Base-by-base conservation (phyloP, 2,797 vertebrate genomes). In the Gymnocypris eckloni region DNA sequence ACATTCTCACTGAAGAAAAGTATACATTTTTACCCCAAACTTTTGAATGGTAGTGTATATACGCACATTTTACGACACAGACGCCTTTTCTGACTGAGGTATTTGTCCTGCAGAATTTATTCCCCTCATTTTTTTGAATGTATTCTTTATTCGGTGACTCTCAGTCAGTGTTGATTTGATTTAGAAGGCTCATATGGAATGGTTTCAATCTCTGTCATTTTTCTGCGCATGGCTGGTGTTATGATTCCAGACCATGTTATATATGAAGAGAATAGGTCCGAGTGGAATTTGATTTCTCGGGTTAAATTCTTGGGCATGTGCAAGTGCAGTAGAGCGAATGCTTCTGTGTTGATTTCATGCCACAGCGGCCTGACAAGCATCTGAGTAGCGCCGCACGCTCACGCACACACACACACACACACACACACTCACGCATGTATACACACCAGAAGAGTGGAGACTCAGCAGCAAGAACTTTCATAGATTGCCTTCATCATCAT, bases 401-500 rank as follows among this genome's bases (percentile, higher is more conserved):
- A 72, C 61, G 56, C 75, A 77, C 43, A 84, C 61, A 33, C 33
- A 33, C 33, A 33, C 61, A 43, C 77, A 72, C 28, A 33, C 28
- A 28, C 28, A 28, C 28, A 28, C 28, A 28, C 28, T 2, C 28
- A 28, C 43, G 77, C 61, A 84, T 75, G 25, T 25, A 67, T 39
- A 70, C 52, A 86, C 78, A 81, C 78, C 89, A 91, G 90, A 92
- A 76, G 81, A 90, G 90, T 91, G 86, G 89, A 92, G 88, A 93
- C 91, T 93, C 92, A 87, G 75, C 82, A 82, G 64, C 86, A 77
- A 85, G 86, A 89, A 91, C 90, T 93, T 91, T 91, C 86, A 86
- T 87, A 92, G 91, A 93, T 90, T 93, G 93, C 93, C 91, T 91
- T 92, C 92, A 91, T 88, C 85, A 87, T 89, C 84, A 81, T 89